Percentiles rank a stretch among this genome's conserved stretches.
phyloP scores from a whole-genome alignment of 2,113 vertebrate genomes.

The Pollachius pollachius region DNA sequence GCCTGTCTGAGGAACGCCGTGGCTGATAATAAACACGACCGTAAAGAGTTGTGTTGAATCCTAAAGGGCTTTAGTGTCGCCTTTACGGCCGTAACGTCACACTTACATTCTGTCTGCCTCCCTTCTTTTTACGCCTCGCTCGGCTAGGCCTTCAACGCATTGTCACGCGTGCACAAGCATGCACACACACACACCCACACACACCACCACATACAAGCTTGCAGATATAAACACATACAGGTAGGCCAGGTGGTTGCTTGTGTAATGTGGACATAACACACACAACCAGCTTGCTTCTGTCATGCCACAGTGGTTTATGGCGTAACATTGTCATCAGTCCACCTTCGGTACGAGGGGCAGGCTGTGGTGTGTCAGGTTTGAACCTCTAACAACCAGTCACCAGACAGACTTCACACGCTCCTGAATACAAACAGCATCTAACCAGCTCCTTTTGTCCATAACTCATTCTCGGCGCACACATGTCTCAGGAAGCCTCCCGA shows the following conservation, averaged over 20 bases:
- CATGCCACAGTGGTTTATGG: slow-evolving; percentile 45
- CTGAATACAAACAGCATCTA: slow-evolving; percentile 58
- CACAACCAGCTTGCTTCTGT: slow-evolving; percentile 26
- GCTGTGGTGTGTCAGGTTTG: slow-evolving; percentile 28
- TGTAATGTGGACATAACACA: slow-evolving; percentile 25
- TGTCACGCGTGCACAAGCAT: background rate
- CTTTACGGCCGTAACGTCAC: slow-evolving; percentile 45
- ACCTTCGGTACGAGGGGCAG: slow-evolving; percentile 29
- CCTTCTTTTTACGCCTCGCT: slow-evolving; percentile 3
- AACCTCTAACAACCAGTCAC: background rate
- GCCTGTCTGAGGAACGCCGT: background rate
- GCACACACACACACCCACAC: slow-evolving; percentile 1
- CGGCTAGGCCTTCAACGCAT: background rate
- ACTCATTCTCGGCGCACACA: background rate
- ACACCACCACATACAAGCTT: background rate
- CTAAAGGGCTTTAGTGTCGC: slow-evolving; percentile 31
- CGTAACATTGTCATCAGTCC: slow-evolving; percentile 30
- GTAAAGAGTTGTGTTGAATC: slow-evolving; percentile 39
- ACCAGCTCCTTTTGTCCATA: slow-evolving; percentile 14
- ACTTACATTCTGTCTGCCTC: slow-evolving; percentile 29
- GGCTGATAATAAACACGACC: background rate
- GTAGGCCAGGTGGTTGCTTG: background rate
- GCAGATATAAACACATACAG: background rate
- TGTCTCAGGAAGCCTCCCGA: no score
- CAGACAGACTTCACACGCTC: background rate